These are phyloP conservation scores for Mormyrops attenuatus DNA, from an alignment of 2,797 vertebrate genomes.

Conservation along the genomic window DNA sequence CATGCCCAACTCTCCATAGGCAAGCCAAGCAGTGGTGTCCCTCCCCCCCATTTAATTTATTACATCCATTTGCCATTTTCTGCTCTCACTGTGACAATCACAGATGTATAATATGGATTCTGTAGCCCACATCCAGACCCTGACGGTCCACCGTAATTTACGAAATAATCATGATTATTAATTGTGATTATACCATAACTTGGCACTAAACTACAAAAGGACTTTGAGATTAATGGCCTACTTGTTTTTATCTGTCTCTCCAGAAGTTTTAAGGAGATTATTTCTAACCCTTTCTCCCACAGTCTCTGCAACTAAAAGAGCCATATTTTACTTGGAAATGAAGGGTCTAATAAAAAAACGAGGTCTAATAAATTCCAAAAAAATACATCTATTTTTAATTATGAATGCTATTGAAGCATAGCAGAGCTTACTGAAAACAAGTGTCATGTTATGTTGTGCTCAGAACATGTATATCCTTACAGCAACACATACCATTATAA, in stretches of 20 bases:
- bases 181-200: neutral
- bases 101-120: neutral
- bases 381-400: conserved; percentile 3
- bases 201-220: neutral
- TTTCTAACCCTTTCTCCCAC: conserved; percentile 51
- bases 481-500: neutral
- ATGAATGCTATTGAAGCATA: neutral
- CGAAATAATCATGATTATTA: conserved; percentile 5
- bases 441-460: neutral
- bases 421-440: neutral
- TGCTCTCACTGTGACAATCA: neutral
- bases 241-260: conserved; percentile 51
- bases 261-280: conserved; percentile 42
- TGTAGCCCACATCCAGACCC: neutral
- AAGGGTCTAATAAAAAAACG: neutral
- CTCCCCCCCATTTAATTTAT: neutral
- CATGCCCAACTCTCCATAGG: neutral
- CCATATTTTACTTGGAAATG: conserved; percentile 2
- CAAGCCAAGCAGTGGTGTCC: neutral
- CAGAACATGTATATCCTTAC: neutral
- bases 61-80: neutral
- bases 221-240: conserved; percentile 36
- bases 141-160: neutral
- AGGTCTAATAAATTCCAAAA: neutral
- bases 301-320: conserved; percentile 43